A percentile compares a stretch with the other conserved stretches of the same genome.
phyloP scores from a whole-genome alignment of 2,797 vertebrate species.

The Paratrypauchen microcephalus region DNA sequence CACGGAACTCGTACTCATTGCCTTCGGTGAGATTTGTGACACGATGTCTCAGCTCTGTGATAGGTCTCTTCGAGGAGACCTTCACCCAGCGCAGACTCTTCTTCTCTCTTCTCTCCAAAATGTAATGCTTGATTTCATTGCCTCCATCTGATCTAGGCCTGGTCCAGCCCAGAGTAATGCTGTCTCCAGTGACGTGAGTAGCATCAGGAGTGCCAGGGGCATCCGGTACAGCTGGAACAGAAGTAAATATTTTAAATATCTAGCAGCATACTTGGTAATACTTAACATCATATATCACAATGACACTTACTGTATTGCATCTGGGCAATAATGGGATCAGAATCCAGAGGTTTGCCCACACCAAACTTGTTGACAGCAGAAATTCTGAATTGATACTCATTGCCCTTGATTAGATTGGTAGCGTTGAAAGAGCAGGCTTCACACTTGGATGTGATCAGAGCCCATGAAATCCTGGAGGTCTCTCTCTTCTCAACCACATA shows the following conservation, averaged over 20 bases:
- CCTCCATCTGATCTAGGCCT: constrained; percentile 93
- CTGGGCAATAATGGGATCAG: constrained; percentile 88
- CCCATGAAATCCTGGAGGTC: constrained; percentile 96
- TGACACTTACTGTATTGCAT: constrained; percentile 94
- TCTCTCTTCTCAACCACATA: constrained; percentile 98
- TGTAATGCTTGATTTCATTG: constrained; percentile 95
- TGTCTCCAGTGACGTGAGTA: constrained; percentile 90
- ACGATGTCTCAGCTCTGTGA: constrained; percentile 90
- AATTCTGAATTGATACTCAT: constrained; percentile 98
- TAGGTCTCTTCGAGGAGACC: constrained; percentile 92
- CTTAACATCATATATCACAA: background rate
- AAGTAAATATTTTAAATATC: constrained; percentile 2
- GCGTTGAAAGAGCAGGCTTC: constrained; percentile 92
- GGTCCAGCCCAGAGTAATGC: constrained; percentile 93
- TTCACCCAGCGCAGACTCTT: constrained; percentile 96
- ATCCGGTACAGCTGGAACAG: constrained; percentile 87
- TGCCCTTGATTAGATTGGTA: constrained; percentile 93
- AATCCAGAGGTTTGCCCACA: constrained; percentile 91
- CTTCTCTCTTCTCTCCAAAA: constrained; percentile 97
- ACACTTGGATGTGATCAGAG: constrained; percentile 89
- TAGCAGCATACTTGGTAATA: background rate
- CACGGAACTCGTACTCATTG: constrained; percentile 97
- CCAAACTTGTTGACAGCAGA: constrained; percentile 97
- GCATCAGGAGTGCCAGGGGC: constrained; percentile 94
- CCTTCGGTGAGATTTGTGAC: constrained; percentile 92